phyloP scores from a whole-genome alignment of 2,113 vertebrate species.

The Ivindomyrus marchei region DNA sequence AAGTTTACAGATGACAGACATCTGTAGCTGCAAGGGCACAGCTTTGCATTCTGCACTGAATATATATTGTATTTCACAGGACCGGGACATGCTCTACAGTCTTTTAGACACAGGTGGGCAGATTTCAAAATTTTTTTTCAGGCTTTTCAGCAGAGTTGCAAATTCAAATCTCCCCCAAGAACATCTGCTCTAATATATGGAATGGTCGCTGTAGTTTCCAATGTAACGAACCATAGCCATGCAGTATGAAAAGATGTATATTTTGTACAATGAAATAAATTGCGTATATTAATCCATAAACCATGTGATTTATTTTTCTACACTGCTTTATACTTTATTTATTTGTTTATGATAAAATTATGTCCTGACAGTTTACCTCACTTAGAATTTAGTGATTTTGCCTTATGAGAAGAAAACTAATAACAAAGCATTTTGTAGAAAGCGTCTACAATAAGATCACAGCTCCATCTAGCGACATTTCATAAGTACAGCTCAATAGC shows the following conservation, averaged over 20 bases:
- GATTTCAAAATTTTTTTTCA: background rate
- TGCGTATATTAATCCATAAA: slow-evolving; percentile 18
- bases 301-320: slow-evolving; percentile 12
- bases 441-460: slow-evolving; percentile 42
- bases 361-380: slow-evolving; percentile 19
- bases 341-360: slow-evolving; percentile 20
- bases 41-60: slow-evolving; percentile 2
- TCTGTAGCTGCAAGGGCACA: background rate
- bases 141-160: slow-evolving; percentile 1
- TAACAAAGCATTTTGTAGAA: slow-evolving; percentile 7
- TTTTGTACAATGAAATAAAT: slow-evolving; percentile 11
- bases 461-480: slow-evolving; percentile 61
- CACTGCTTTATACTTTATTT: slow-evolving; percentile 13
- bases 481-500: background rate
- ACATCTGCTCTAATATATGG: slow-evolving; percentile 9
- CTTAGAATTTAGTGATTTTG: slow-evolving; percentile 12
- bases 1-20: background rate
- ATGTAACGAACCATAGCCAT: slow-evolving; percentile 9
- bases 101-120: background rate
- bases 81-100: background rate
- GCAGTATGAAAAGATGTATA: slow-evolving; percentile 15
- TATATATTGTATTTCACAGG: background rate
- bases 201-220: background rate
- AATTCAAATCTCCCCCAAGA: slow-evolving; percentile 8
- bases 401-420: background rate